Evolutionary conservation across 2,888 invertebrate genomes (phyloP).

Genomic region (Drosophila macrospina): DNA sequence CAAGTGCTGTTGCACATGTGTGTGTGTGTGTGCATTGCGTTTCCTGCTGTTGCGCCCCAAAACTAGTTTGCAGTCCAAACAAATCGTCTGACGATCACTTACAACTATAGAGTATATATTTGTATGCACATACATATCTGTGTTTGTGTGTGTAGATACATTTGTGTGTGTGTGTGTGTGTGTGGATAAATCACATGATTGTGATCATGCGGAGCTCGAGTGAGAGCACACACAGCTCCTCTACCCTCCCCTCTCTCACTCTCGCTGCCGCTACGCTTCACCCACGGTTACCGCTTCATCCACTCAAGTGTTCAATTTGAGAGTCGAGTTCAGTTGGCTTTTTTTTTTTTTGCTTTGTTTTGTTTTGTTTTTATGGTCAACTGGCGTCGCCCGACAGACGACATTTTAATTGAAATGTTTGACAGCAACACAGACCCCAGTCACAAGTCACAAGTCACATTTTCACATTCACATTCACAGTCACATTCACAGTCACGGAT

Average conservation of each 20-base stretch:
- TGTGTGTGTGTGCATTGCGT: conserved; percentile 13
- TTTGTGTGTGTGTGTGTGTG: conserved; percentile 4
- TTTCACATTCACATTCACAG: conserved; percentile 14
- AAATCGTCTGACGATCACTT: conserved; percentile 50
- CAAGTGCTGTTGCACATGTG: conserved; percentile 61
- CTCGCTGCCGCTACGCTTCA: not conserved
- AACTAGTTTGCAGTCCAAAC: conserved; percentile 55
- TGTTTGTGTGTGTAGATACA: not conserved
- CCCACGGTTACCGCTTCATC: not conserved
- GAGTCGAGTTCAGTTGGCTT: conserved; percentile 53
- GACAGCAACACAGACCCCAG: conserved; percentile 49
- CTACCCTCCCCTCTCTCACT: not conserved
- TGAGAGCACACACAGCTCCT: conserved; percentile 27
- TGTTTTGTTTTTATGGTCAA: conserved; percentile 35
- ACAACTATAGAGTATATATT: conserved; percentile 12
- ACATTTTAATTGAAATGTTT: conserved; percentile 76
- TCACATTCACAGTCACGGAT: conserved; percentile 28
- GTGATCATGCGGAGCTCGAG: conserved; percentile 68
- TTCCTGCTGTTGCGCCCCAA: conserved; percentile 47
- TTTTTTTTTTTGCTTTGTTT: not conserved
- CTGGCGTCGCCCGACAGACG: conserved; percentile 24
- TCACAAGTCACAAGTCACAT: conserved; percentile 26
- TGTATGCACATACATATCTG: not conserved
- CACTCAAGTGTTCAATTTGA: conserved; percentile 59
- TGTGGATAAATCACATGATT: conserved; percentile 70